Evolutionary conservation across 2,797 vertebrate genomes (phyloP).

Genomic region (Catharus ustulatus): DNA sequence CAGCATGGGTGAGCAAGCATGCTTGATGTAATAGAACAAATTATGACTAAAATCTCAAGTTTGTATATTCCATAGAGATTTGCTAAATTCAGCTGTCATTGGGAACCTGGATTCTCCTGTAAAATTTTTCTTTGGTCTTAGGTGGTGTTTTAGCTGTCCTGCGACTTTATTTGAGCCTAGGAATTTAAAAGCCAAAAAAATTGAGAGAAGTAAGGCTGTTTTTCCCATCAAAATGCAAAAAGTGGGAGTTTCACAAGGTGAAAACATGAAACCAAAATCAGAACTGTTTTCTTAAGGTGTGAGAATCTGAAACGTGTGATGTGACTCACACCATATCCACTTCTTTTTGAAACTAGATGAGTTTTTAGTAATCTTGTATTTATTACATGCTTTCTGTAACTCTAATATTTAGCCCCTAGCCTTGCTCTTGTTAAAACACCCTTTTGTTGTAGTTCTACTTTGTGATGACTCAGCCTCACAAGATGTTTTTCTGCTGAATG

Average conservation of each 20-base stretch:
- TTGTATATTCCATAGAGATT: background rate
- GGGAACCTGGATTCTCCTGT: background rate
- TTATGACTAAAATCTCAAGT: background rate
- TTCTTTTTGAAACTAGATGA: background rate
- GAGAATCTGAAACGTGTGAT: background rate
- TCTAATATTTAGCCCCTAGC: background rate
- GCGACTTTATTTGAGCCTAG: background rate
- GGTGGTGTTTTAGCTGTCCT: background rate
- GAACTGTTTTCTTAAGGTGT: background rate
- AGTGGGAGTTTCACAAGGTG: background rate
- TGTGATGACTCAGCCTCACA: background rate
- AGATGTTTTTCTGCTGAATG: background rate
- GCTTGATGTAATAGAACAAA: background rate
- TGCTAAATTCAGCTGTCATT: background rate
- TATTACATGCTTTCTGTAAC: background rate
- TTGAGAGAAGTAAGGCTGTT: background rate
- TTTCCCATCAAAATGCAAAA: background rate
- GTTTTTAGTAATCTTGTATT: background rate
- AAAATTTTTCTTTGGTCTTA: background rate
- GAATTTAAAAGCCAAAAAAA: background rate
- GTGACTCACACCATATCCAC: background rate
- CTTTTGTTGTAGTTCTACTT: background rate
- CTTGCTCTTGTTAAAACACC: background rate
- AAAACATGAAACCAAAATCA: background rate
- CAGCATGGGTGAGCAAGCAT: background rate